Evolutionary conservation across 2,797 vertebrate genomes (phyloP).

Genomic region (Cyprinella venusta): DNA sequence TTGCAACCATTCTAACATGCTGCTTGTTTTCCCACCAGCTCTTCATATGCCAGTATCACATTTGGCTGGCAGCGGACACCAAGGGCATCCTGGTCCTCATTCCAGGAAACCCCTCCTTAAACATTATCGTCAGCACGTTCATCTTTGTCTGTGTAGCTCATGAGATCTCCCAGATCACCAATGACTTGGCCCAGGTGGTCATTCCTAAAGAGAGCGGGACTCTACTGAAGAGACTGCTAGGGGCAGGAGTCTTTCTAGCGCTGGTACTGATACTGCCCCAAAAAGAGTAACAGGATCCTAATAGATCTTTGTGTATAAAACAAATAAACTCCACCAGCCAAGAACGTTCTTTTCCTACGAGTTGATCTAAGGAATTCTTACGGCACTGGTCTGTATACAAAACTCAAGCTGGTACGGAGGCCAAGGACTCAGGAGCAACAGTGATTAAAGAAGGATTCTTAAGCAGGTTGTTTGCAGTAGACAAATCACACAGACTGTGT

Average conservation of each 20-base stretch:
- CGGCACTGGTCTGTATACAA: conserved; percentile 5
- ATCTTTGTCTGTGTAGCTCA: conserved; percentile 99
- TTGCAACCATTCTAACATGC: neutral
- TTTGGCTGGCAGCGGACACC: conserved; percentile 98
- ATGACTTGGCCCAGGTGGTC: conserved; percentile 92
- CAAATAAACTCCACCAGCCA: neutral
- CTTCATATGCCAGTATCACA: conserved; percentile 99
- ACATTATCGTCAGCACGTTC: conserved; percentile 95
- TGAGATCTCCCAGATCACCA: conserved; percentile 96
- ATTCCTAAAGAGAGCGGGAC: conserved; percentile 92
- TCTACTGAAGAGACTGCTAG: conserved; percentile 87
- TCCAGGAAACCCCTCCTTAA: conserved; percentile 91
- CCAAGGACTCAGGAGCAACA: conserved; percentile 15
- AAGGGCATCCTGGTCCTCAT: conserved; percentile 95
- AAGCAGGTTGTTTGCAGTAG: conserved; percentile 10
- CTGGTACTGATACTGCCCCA: conserved; percentile 80
- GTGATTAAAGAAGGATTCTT: conserved; percentile 20
- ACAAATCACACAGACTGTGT: neutral
- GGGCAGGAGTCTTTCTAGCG: conserved; percentile 78
- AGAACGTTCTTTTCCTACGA: conserved; percentile 48
- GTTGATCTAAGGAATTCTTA: neutral
- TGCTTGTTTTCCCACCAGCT: conserved; percentile 77
- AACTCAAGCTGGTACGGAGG: neutral
- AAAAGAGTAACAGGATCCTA: conserved; percentile 66
- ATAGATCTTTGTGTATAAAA: conserved; percentile 2